These are phyloP conservation scores for Drosophila algonquin DNA, from an alignment of 2,888 invertebrate genomes.

Conservation along the genomic window DNA sequence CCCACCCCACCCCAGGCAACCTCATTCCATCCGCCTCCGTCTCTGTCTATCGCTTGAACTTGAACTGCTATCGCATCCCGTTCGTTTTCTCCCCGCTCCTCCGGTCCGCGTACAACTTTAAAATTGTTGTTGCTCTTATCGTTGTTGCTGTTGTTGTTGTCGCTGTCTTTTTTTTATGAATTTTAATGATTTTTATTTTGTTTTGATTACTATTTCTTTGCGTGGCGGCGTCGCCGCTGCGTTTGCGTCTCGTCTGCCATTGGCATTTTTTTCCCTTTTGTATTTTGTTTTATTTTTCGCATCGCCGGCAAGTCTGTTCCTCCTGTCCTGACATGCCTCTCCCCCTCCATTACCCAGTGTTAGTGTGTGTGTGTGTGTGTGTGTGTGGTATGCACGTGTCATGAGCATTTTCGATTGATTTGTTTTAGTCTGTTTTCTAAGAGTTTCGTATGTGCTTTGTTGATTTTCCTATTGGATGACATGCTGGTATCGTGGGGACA, in stretches of 20 bases:
- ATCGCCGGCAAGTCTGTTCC: slow-evolving; percentile 22
- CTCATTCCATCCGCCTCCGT: neutral
- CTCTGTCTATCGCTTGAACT: slow-evolving; percentile 25
- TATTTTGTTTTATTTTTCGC: slow-evolving; percentile 46
- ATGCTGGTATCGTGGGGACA: neutral
- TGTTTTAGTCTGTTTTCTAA: neutral
- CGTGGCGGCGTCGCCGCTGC: slow-evolving; percentile 13
- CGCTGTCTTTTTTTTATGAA: slow-evolving; percentile 49
- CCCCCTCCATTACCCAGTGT: neutral
- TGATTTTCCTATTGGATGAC: neutral
- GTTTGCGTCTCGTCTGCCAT: slow-evolving; percentile 3
- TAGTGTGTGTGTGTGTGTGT: neutral
- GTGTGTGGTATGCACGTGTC: slow-evolving; percentile 20
- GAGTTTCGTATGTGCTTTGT: neutral
- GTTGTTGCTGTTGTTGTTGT: slow-evolving; percentile 31
- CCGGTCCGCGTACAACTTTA: slow-evolving; percentile 13
- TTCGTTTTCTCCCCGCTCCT: slow-evolving; percentile 1
- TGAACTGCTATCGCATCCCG: slow-evolving; percentile 32
- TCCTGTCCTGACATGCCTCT: neutral
- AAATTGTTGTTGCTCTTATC: slow-evolving; percentile 46
- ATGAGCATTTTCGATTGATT: slow-evolving; percentile 12
- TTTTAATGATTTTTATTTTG: slow-evolving; percentile 60
- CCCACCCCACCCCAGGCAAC: neutral
- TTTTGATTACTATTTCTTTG: slow-evolving; percentile 58
- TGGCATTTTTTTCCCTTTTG: slow-evolving; percentile 42